phyloP scores from a whole-genome alignment of 2,888 invertebrate species.

The Nymphalis urticae region DNA sequence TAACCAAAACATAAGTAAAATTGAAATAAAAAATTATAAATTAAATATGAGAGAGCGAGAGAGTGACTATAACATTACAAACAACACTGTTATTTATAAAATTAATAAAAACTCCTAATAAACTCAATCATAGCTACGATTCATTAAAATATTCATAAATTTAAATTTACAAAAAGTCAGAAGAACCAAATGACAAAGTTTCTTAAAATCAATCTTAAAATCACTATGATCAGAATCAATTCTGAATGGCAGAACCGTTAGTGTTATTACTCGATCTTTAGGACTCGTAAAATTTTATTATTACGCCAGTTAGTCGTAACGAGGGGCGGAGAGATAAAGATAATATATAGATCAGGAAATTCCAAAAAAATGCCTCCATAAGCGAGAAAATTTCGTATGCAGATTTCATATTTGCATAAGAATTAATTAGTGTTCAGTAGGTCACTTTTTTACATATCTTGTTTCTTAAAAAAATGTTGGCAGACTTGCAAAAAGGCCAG shows the following conservation, averaged over 20 bases:
- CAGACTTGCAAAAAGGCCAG: too few relatives aligned
- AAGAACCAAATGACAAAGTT: background rate
- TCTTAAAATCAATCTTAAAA: conserved; percentile 2
- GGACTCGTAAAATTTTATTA: conserved; percentile 40
- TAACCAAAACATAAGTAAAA: too few relatives aligned
- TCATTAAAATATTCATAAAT: too few relatives aligned
- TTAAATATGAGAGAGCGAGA: too few relatives aligned
- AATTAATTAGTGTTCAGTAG: conserved; percentile 25
- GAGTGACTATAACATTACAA: too few relatives aligned
- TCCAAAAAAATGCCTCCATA: conserved; percentile 29
- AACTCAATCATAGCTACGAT: too few relatives aligned
- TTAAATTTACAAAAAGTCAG: too few relatives aligned
- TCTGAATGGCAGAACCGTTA: conserved; percentile 33
- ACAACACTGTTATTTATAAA: too few relatives aligned
- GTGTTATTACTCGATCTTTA: conserved; percentile 34
- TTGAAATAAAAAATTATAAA: too few relatives aligned
- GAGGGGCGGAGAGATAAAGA: conserved; percentile 28
- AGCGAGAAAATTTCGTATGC: conserved; percentile 21
- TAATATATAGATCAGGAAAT: conserved; percentile 25
- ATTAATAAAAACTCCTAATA: too few relatives aligned
- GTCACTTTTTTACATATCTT: conserved; percentile 5
- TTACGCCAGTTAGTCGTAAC: conserved; percentile 39
- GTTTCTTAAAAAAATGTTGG: too few relatives aligned
- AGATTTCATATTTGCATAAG: conserved; percentile 27
- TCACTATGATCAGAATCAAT: conserved; percentile 29